These are phyloP conservation scores for Meda fulgida DNA, from an alignment of 2,797 vertebrate species.

Conservation along the genomic window DNA sequence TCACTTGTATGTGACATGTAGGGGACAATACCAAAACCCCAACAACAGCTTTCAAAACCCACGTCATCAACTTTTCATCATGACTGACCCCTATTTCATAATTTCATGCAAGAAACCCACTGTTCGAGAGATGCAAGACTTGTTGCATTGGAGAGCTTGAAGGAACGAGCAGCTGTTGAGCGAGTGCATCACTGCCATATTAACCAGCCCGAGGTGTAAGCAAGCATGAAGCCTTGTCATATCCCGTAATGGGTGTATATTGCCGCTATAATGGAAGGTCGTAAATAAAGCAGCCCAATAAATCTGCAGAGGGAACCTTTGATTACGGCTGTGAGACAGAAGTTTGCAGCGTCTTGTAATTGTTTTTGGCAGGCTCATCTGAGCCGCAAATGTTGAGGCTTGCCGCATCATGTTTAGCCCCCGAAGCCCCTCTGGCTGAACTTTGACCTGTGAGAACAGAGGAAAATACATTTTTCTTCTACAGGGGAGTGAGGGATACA, in stretches of 20 bases:
- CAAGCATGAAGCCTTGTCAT: slow-evolving; percentile 72
- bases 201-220: slow-evolving; percentile 56
- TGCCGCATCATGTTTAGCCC: slow-evolving; percentile 70
- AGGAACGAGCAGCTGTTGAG: slow-evolving; percentile 25
- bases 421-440: slow-evolving; percentile 72
- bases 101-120: neutral
- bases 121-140: neutral
- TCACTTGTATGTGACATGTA: slow-evolving; percentile 19
- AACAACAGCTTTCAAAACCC: neutral
- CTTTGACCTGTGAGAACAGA: slow-evolving; percentile 78
- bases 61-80: neutral
- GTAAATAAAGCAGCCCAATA: slow-evolving; percentile 78
- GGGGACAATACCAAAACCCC: neutral
- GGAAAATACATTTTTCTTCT: slow-evolving; percentile 76
- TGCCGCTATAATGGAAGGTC: slow-evolving; percentile 80
- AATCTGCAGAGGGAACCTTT: slow-evolving; percentile 78
- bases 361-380: slow-evolving; percentile 76
- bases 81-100: neutral
- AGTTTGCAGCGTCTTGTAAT: slow-evolving; percentile 65
- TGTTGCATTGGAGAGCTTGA: neutral
- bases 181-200: slow-evolving; percentile 48
- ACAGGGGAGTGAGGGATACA: slow-evolving; percentile 62
- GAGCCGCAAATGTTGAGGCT: slow-evolving; percentile 71
- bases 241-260: slow-evolving; percentile 84
- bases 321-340: slow-evolving; percentile 72